These are phyloP conservation scores for Phoenicopterus ruber DNA, from an alignment of 2,113 vertebrate genomes.

Conservation along the genomic window DNA sequence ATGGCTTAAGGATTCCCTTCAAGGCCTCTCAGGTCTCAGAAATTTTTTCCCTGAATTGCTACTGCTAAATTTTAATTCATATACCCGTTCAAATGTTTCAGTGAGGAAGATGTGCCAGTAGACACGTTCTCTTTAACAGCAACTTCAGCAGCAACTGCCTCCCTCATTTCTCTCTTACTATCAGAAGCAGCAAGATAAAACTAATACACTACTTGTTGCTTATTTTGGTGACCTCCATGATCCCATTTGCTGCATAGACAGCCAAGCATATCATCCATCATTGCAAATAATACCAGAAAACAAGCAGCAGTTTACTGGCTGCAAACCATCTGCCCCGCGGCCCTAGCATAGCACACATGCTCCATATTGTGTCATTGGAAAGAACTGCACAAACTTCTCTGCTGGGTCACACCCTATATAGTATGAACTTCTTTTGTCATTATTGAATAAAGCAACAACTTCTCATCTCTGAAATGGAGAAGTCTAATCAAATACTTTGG, in stretches of 20 bases:
- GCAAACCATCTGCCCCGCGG: not conserved
- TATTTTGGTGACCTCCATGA: not conserved
- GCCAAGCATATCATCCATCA: not conserved
- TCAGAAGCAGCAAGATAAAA: not conserved
- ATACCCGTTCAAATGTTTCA: not conserved
- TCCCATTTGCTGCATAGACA: not conserved
- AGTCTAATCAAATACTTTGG: not conserved
- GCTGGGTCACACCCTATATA: not conserved
- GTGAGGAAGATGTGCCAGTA: not conserved
- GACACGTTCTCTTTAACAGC: not conserved
- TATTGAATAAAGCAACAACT: not conserved
- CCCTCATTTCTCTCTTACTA: not conserved
- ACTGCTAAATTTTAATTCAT: not conserved
- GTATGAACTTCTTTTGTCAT: not conserved
- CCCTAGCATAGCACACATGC: not conserved
- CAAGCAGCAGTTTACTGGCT: not conserved
- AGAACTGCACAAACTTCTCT: not conserved
- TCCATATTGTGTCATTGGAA: not conserved
- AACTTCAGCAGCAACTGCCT: not conserved
- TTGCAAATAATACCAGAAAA: not conserved
- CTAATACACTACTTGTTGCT: not conserved
- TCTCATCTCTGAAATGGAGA: not conserved
- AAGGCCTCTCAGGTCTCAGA: not conserved
- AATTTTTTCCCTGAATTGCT: not conserved
- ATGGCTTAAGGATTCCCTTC: slow-evolving; percentile 2